Conservation (phyloP, 2,888 invertebrate species). For the Himalopsyche kuldschensis region DNA sequence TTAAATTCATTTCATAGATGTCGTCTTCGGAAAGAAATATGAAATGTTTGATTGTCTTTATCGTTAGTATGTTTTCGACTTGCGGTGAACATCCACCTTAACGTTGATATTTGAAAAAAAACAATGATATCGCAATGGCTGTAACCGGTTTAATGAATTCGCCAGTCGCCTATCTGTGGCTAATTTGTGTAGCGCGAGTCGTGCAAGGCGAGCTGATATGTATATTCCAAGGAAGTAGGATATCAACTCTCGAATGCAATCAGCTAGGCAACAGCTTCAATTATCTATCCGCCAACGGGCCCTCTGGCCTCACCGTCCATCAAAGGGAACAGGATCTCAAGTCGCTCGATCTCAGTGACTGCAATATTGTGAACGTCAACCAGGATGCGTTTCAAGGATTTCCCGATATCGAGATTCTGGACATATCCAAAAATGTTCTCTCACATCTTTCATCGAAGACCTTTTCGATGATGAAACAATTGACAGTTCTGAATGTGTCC, state of each 20-base stretch:
- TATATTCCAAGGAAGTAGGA: neutral
- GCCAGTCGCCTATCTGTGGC: neutral
- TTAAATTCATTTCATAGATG: neutral
- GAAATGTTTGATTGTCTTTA: neutral
- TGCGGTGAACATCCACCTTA: neutral
- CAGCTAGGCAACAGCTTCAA: neutral
- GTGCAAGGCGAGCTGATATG: neutral
- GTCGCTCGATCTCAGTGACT: neutral
- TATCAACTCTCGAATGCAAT: neutral
- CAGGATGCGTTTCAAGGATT: neutral
- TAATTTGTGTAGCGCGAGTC: neutral
- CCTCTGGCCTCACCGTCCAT: neutral
- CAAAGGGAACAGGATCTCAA: neutral
- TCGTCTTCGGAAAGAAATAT: neutral
- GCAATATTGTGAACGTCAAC: neutral
- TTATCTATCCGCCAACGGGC: neutral
- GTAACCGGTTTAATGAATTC: neutral
- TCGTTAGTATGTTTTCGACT: neutral
- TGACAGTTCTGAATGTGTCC: slow-evolving; percentile 20
- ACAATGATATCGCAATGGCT: neutral
- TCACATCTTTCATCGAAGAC: neutral
- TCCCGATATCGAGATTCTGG: neutral
- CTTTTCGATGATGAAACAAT: neutral
- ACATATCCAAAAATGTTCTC: slow-evolving; percentile 18
- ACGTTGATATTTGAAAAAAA: neutral